Evolutionary conservation across 1,140 invertebrate genomes (phyloP).

Genomic region (Bactericera cockerelli): DNA sequence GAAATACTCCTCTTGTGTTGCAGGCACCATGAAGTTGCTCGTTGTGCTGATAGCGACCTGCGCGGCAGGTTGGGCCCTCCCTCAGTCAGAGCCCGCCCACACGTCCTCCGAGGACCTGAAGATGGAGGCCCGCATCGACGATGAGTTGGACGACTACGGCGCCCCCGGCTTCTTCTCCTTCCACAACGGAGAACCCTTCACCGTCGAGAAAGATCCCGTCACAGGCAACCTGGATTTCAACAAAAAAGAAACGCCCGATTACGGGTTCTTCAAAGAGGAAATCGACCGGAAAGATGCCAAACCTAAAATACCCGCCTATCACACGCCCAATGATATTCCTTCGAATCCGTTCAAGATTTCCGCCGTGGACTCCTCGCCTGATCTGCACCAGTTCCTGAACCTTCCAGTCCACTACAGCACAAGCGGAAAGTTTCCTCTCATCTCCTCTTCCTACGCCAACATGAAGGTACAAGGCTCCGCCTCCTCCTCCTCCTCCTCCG

Average conservation of each 20-base stretch:
- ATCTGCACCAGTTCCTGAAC: slow-evolving; percentile 51
- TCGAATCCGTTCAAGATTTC: slow-evolving; percentile 27
- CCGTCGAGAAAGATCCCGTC: slow-evolving; percentile 46
- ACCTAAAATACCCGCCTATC: slow-evolving; percentile 23
- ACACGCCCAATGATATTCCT: slow-evolving; percentile 34
- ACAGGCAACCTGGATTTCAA: slow-evolving; percentile 36
- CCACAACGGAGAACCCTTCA: slow-evolving; percentile 52
- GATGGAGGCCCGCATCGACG: background rate
- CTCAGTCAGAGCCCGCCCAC: no score
- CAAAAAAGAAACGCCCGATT: slow-evolving; percentile 20
- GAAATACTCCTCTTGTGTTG: background rate
- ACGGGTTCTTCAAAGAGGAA: slow-evolving; percentile 19
- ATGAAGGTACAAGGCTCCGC: slow-evolving; percentile 46
- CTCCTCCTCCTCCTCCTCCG: slow-evolving; percentile 34
- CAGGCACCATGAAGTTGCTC: background rate
- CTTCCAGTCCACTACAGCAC: slow-evolving; percentile 49
- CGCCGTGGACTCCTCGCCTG: slow-evolving; percentile 28
- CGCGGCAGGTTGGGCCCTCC: no score
- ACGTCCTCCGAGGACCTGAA: background rate
- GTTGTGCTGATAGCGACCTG: background rate
- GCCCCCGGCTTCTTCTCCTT: slow-evolving; percentile 32
- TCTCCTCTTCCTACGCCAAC: slow-evolving; percentile 53
- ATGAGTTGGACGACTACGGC: background rate
- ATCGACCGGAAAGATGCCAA: slow-evolving; percentile 31
- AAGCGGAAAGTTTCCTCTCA: slow-evolving; percentile 41